phyloP scores from a whole-genome alignment of 53 echinoderm and acorn worm genomes.

The Mesocentrotus franciscanus region DNA sequence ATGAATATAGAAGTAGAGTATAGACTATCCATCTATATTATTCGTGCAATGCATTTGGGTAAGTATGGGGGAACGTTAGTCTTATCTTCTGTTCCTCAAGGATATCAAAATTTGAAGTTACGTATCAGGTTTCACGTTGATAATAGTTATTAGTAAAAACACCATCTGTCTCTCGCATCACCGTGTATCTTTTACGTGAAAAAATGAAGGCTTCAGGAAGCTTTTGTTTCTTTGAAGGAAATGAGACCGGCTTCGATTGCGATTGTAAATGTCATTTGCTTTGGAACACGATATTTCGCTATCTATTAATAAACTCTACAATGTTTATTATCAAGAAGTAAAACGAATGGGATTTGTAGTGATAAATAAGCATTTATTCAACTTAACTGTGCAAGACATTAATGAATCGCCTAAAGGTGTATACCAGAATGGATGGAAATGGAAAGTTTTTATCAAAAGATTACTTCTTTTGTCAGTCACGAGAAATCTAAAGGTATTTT shows the following conservation, averaged over 20 bases:
- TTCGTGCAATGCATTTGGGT: background rate
- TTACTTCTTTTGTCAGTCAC: too few relatives aligned
- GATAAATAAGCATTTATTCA: background rate
- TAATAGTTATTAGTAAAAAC: background rate
- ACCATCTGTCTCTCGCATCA: background rate
- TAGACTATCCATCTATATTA: background rate
- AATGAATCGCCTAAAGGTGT: too few relatives aligned
- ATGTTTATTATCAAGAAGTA: background rate
- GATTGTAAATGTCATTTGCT: background rate
- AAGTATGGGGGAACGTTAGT: background rate
- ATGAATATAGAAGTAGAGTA: background rate
- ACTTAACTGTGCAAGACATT: too few relatives aligned
- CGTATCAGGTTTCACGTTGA: background rate
- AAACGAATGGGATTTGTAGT: background rate
- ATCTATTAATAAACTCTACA: background rate
- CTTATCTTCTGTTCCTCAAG: background rate
- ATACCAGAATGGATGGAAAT: too few relatives aligned
- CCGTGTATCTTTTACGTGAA: background rate
- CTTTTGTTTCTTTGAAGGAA: slow-evolving; percentile 10
- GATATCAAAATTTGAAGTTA: background rate
- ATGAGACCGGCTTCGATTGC: background rate
- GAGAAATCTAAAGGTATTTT: background rate
- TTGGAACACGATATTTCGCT: background rate
- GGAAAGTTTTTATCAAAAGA: too few relatives aligned
- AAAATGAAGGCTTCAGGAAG: background rate